Evolutionary conservation across 2,888 invertebrate genomes (phyloP), one percentile per base, ranked within the genome.

Genomic region (Cylindroiulus punctatus): DNA sequence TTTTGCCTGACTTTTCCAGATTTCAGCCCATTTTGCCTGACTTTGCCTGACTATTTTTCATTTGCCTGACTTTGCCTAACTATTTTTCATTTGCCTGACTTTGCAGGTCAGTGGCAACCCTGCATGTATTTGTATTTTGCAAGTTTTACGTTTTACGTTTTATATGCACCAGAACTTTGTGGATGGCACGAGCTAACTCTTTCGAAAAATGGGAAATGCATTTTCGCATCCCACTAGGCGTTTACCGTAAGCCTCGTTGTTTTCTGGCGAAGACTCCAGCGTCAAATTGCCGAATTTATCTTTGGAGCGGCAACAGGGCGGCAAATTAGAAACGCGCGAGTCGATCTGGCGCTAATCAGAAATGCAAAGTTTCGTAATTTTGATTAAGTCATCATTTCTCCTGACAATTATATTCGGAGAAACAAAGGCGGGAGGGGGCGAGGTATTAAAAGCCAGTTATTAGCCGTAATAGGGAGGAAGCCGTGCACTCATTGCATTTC

Each of bases 331-430:
- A 65, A 10, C 65, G 65, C 65, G 65, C 65, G 65, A 65, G 65
- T 65, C 65, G 65, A 65, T 65, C n/a, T 22, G 26, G 22, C 65
- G 65, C 65, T 65, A 65, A 65, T 65, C 65, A 65, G 65, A 65
- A 65, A 65, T 65, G 65, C 65, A 65, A 65, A 65, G 65, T 65
- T 65, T 65, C 65, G 65, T 65, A 65, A 65, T 65, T 65, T 65
- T 65, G 65, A 65, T 65, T 65, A 65, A 65, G 65, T 65, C 65
- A 65, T 65, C 65, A 65, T 65, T 65, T 65, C 65, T 65, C 65
- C 65, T 65, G 65, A 65, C 65, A 65, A 65, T 65, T 65, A 65
- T 65, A 65, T 65, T 65, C 65, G 65, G 10, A 65, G 65, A 65
- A 65, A 65, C 65, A 65, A 65, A 65, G 65, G 65, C 65, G 65